Evolutionary conservation across 2,888 invertebrate species (phyloP).

Genomic region (Andrena marginata): DNA sequence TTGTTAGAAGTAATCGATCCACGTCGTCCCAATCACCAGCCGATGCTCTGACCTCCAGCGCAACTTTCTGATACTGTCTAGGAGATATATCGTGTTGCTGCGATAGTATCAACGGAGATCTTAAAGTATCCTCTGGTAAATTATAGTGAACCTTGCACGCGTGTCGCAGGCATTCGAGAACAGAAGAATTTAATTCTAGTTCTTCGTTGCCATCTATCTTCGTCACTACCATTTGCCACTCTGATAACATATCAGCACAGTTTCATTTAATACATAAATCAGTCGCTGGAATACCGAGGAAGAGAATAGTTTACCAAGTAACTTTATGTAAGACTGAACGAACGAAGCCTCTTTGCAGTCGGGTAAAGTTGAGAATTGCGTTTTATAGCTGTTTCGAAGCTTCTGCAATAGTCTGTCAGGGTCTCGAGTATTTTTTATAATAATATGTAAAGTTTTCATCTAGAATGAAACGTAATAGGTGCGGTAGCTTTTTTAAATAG

Average conservation of each 20-base stretch:
- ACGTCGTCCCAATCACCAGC: slow-evolving; percentile 88
- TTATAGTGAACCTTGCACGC: slow-evolving; percentile 87
- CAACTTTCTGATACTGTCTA: slow-evolving; percentile 90
- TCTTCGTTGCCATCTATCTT: slow-evolving; percentile 80
- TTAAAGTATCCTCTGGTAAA: slow-evolving; percentile 86
- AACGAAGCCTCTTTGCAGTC: slow-evolving; percentile 83
- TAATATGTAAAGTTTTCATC: slow-evolving; percentile 81
- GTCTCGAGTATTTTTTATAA: slow-evolving; percentile 80
- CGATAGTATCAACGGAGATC: slow-evolving; percentile 87
- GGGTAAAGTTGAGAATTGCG: slow-evolving; percentile 78
- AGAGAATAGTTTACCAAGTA: slow-evolving; percentile 77
- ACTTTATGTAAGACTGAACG: slow-evolving; percentile 81
- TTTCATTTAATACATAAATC: background rate
- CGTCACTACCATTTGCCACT: slow-evolving; percentile 87
- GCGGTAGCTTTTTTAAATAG: slow-evolving; percentile 67
- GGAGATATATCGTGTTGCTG: slow-evolving; percentile 86
- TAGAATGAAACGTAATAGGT: slow-evolving; percentile 63
- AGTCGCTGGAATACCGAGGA: background rate
- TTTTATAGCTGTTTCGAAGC: slow-evolving; percentile 80
- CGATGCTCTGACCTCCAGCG: slow-evolving; percentile 88
- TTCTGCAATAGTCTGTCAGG: slow-evolving; percentile 79
- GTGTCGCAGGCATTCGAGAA: slow-evolving; percentile 86
- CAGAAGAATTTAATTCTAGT: slow-evolving; percentile 81
- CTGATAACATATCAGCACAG: slow-evolving; percentile 79
- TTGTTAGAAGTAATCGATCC: slow-evolving; percentile 88